phyloP scores from a whole-genome alignment of 1,140 invertebrate genomes.

The Platyura marginata region DNA sequence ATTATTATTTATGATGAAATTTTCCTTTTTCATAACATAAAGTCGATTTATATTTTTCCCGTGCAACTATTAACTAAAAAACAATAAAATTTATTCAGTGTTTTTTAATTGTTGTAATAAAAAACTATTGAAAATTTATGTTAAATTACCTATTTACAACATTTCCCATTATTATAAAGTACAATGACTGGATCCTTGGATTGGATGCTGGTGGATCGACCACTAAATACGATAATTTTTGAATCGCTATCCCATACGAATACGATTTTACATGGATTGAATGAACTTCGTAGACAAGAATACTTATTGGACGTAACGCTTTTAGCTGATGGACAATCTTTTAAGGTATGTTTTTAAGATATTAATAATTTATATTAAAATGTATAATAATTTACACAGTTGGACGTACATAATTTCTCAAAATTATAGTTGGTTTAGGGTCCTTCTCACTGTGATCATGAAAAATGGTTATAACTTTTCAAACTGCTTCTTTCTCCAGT shows the following conservation, averaged over 20 bases:
- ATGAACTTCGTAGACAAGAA: constrained; percentile 35
- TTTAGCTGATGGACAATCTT: constrained; percentile 40
- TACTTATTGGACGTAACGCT: constrained; percentile 50
- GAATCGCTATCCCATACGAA: constrained; percentile 33
- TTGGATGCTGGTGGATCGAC: constrained; percentile 4
- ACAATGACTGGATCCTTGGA: neutral
- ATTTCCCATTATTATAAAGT: too few species aligned
- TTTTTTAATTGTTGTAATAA: neutral
- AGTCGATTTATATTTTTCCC: neutral
- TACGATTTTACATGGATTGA: constrained; percentile 36
- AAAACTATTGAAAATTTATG: neutral
- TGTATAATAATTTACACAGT: too few species aligned
- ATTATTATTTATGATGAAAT: neutral
- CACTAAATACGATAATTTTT: constrained; percentile 28
- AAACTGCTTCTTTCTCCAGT: too few species aligned
- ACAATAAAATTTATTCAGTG: neutral
- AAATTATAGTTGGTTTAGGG: too few species aligned
- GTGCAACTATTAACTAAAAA: neutral
- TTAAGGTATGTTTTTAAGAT: constrained; percentile 28
- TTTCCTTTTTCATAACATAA: neutral
- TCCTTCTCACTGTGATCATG: too few species aligned
- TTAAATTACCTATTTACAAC: too few species aligned
- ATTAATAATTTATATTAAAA: too few species aligned
- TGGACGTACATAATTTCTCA: too few species aligned
- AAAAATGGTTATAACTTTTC: too few species aligned